A percentile compares a stretch with the other conserved stretches of the same genome.
These are phyloP conservation scores for Byasa hedistus DNA, from an alignment of 2,888 invertebrate genomes.

Conservation along the genomic window DNA sequence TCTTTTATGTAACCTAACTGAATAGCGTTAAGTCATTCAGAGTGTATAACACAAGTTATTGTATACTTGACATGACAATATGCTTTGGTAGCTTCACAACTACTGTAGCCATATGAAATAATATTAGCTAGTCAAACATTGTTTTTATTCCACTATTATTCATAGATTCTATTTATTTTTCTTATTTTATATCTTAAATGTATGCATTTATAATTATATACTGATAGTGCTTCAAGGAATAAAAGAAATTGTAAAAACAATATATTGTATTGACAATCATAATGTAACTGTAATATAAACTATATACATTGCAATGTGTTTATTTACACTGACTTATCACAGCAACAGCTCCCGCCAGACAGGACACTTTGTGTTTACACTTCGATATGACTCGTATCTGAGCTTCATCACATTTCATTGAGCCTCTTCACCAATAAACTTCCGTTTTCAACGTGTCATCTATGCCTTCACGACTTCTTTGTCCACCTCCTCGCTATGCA, in stretches of 20 bases:
- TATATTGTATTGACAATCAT: conserved; percentile 21
- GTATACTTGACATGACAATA: conserved; percentile 31
- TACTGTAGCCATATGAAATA: conserved; percentile 26
- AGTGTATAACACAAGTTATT: neutral
- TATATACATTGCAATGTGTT: conserved; percentile 21
- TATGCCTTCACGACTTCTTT: conserved; percentile 71
- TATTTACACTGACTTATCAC: conserved; percentile 9
- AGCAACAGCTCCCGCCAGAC: neutral
- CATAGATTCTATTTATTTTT: conserved; percentile 15
- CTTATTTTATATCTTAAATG: conserved; percentile 39
- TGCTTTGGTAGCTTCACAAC: conserved; percentile 7
- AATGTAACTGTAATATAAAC: conserved; percentile 27
- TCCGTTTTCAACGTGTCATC: conserved; percentile 19
- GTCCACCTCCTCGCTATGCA: conserved; percentile 77
- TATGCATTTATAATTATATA: neutral
- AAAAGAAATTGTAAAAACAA: conserved; percentile 25
- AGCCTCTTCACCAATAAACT: neutral
- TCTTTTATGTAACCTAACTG: no score
- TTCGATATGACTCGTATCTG: neutral
- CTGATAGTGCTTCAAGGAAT: conserved; percentile 18
- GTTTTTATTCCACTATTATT: conserved; percentile 42
- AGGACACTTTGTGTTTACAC: neutral
- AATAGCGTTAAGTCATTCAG: no score
- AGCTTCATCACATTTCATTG: neutral
- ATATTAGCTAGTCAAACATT: conserved; percentile 48